Percentiles rank a stretch among this genome's conserved stretches.
These are phyloP conservation scores for Pitta sordida DNA, from an alignment of 2,113 vertebrate species.

Conservation along the genomic window DNA sequence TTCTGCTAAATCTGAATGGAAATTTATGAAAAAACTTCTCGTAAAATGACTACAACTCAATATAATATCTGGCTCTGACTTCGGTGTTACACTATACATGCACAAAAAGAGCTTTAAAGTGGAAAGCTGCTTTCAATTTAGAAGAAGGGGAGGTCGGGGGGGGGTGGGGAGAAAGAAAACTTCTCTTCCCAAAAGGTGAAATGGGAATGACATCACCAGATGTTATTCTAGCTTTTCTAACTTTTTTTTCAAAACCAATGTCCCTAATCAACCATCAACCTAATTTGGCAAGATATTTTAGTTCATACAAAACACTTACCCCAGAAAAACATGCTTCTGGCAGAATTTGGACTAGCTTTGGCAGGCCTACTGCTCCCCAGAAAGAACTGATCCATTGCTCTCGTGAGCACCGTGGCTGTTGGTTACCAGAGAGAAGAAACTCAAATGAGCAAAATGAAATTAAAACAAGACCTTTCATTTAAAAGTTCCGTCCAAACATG, in stretches of 20 bases:
- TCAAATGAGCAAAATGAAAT: not conserved
- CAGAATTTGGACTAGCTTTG: not conserved
- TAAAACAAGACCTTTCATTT: not conserved
- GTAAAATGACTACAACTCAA: not conserved
- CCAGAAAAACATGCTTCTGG: not conserved
- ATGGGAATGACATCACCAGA: not conserved
- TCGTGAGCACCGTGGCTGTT: not conserved
- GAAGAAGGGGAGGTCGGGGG: rapidly evolving
- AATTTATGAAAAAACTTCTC: not conserved
- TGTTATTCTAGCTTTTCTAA: not conserved
- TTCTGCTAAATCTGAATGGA: not conserved
- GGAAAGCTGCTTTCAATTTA: not conserved
- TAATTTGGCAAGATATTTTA: not conserved
- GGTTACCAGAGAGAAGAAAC: not conserved
- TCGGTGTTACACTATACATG: not conserved
- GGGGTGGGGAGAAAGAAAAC: not conserved
- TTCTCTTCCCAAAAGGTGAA: not conserved
- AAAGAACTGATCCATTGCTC: not conserved
- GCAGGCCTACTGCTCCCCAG: not conserved
- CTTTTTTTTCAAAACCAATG: not conserved
- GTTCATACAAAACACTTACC: not conserved
- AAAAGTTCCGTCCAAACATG: not conserved
- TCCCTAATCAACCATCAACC: not conserved
- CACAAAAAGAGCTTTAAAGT: not conserved
- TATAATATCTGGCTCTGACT: not conserved